These are phyloP conservation scores for Gymnocypris eckloni DNA, from an alignment of 2,797 vertebrate species.

Conservation along the genomic window DNA sequence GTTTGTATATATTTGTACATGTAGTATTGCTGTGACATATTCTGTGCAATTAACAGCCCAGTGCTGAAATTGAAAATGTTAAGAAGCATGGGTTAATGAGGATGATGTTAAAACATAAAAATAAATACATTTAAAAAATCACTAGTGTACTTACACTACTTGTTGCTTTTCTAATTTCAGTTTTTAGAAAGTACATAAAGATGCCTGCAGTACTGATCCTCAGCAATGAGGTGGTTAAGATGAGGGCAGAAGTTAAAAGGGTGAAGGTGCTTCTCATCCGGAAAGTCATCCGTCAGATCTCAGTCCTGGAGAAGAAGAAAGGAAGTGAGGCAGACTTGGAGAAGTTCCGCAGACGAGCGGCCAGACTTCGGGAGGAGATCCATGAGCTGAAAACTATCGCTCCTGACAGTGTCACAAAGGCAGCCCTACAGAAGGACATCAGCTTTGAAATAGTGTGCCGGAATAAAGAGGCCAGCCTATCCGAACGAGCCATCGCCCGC, in stretches of 20 bases:
- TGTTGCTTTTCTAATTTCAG: conserved; percentile 1
- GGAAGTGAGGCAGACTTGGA: conserved; percentile 83
- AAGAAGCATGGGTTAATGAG: neutral
- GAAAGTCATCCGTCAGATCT: conserved; percentile 86
- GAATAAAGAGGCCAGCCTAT: conserved; percentile 80
- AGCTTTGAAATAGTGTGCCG: conserved; percentile 88
- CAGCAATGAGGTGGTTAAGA: conserved; percentile 90
- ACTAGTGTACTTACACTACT: neutral
- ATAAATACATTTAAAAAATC: neutral
- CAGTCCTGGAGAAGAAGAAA: conserved; percentile 87
- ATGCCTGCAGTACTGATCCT: conserved; percentile 72
- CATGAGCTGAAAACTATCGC: conserved; percentile 83
- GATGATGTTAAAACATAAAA: neutral
- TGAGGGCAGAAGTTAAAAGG: conserved; percentile 96
- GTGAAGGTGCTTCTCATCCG: conserved; percentile 87
- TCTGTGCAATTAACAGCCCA: neutral
- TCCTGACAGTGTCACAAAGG: conserved; percentile 89
- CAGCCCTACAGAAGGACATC: conserved; percentile 85
- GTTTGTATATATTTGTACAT: neutral
- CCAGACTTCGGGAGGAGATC: conserved; percentile 90
- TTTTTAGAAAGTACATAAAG: conserved; percentile 44
- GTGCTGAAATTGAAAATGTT: neutral
- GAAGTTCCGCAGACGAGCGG: conserved; percentile 86
- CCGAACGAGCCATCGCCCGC: conserved; percentile 86
- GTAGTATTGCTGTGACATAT: neutral